phyloP scores from a whole-genome alignment of 2,113 vertebrate genomes.

The Plectropomus leopardus region DNA sequence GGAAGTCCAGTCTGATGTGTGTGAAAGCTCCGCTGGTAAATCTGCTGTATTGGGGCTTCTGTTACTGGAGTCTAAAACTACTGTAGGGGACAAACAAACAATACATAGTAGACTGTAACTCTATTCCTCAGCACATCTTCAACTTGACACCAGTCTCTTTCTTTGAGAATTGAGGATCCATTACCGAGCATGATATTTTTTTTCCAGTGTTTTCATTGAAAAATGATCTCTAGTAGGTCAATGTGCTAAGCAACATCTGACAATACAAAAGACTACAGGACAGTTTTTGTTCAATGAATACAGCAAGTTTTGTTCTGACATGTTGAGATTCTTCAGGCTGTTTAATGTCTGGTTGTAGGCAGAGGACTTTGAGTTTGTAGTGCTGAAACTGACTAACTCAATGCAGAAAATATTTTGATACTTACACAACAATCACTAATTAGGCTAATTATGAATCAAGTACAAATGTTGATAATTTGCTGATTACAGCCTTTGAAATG shows the following conservation, averaged over 20 bases:
- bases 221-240: conserved; percentile 3
- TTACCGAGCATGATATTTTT: conserved; percentile 42
- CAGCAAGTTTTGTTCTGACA: background rate
- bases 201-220: conserved; percentile 19
- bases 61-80: conserved; percentile 2
- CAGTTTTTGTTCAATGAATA: background rate
- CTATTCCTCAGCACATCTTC: conserved; percentile 38
- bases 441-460: background rate
- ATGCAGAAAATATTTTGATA: background rate
- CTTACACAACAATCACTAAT: background rate
- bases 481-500: background rate
- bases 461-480: background rate
- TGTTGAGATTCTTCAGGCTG: background rate
- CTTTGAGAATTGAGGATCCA: conserved; percentile 28
- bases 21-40: conserved; percentile 23
- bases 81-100: conserved; percentile 40
- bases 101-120: conserved; percentile 48
- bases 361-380: background rate
- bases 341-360: background rate
- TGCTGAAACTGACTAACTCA: background rate
- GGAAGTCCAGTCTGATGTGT: conserved; percentile 66
- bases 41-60: background rate
- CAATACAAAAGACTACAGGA: background rate
- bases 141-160: conserved; percentile 45
- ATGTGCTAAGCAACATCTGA: background rate